phyloP scores from a whole-genome alignment of 2,888 invertebrate species.

The Mythimna pallens region DNA sequence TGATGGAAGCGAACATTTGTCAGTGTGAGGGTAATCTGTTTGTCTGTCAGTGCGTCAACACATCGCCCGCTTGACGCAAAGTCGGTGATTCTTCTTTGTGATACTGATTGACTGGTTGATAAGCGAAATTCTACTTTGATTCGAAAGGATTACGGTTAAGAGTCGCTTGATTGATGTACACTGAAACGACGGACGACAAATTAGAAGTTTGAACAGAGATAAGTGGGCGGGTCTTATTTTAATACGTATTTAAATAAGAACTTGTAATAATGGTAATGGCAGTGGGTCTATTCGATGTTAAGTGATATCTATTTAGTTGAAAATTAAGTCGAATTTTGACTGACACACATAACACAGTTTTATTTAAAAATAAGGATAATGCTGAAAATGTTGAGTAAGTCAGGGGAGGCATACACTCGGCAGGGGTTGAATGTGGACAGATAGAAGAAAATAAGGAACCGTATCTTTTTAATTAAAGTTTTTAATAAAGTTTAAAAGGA shows the following conservation, averaged over 20 bases:
- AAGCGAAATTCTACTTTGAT: constrained; percentile 81
- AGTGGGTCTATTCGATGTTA: constrained; percentile 32
- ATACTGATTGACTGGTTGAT: constrained; percentile 85
- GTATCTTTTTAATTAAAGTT: constrained; percentile 38
- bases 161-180: constrained; percentile 79
- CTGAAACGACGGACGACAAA: constrained; percentile 67
- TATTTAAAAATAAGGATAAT: constrained; percentile 10
- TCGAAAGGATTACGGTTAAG: constrained; percentile 74
- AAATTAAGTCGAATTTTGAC: constrained; percentile 35
- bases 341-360: constrained; percentile 12
- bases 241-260: constrained; percentile 62
- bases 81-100: constrained; percentile 83
- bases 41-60: constrained; percentile 84
- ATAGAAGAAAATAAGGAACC: constrained; percentile 45
- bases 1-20: constrained; percentile 78
- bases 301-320: constrained; percentile 34
- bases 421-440: constrained; percentile 8
- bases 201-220: constrained; percentile 71
- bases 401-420: neutral
- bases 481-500: constrained; percentile 14
- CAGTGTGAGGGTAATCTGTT: constrained; percentile 82
- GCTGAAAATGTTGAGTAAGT: constrained; percentile 27
- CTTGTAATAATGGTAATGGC: constrained; percentile 61
- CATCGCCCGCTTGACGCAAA: constrained; percentile 76
- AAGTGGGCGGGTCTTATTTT: constrained; percentile 64